Evolutionary conservation across 1,140 invertebrate genomes (phyloP).

Genomic region (Oryctes rhinoceros): DNA sequence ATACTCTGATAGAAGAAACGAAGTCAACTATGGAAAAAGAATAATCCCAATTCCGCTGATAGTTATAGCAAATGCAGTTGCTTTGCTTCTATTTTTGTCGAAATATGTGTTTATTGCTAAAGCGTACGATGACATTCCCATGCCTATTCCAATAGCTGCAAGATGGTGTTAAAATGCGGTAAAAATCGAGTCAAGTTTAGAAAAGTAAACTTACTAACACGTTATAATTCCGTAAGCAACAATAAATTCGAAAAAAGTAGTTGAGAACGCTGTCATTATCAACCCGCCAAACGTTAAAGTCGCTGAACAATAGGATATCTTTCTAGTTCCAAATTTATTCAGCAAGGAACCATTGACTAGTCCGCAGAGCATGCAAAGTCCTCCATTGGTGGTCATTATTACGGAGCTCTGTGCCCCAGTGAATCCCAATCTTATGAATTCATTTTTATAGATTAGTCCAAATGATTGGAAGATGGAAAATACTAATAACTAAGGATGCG

Average conservation of each 20-base stretch:
- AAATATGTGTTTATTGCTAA: slow-evolving; percentile 64
- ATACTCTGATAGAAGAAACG: slow-evolving; percentile 52
- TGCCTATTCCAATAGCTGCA: slow-evolving; percentile 68
- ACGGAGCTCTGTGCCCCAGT: slow-evolving; percentile 69
- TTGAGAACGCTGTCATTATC: slow-evolving; percentile 66
- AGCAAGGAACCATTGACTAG: slow-evolving; percentile 72
- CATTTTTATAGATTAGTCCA: slow-evolving; percentile 72
- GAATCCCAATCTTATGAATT: slow-evolving; percentile 66
- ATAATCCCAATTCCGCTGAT: slow-evolving; percentile 62
- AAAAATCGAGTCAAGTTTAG: no score
- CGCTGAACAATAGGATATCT: slow-evolving; percentile 68
- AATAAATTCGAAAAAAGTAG: slow-evolving; percentile 67
- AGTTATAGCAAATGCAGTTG: slow-evolving; percentile 61
- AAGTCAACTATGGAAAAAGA: slow-evolving; percentile 62
- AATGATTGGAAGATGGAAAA: slow-evolving; percentile 72
- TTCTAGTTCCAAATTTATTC: slow-evolving; percentile 69
- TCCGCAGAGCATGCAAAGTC: slow-evolving; percentile 68
- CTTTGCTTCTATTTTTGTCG: slow-evolving; percentile 59
- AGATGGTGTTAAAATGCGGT: no score
- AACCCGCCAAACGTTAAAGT: slow-evolving; percentile 65
- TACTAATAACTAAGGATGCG: slow-evolving; percentile 65
- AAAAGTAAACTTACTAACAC: slow-evolving; percentile 58
- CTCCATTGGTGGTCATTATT: slow-evolving; percentile 72
- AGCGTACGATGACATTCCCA: slow-evolving; percentile 67
- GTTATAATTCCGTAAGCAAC: slow-evolving; percentile 71